A percentile compares a stretch with the other conserved stretches of the same genome.
phyloP scores from a whole-genome alignment of 2,113 vertebrate species.

The Alligator mississippiensis region DNA sequence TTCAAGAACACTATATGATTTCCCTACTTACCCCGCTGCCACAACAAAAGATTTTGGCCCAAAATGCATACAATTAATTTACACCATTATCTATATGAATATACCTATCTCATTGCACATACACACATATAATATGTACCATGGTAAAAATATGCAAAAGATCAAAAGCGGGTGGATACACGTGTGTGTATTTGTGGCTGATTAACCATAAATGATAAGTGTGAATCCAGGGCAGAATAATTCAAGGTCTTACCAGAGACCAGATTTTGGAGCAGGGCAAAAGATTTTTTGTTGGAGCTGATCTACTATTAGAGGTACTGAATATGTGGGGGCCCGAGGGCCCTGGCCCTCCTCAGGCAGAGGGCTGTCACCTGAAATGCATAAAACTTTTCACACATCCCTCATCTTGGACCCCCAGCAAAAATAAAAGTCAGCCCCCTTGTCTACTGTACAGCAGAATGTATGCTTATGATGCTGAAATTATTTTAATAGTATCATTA shows the following conservation, averaged over 20 bases:
- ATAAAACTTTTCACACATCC: too few species aligned
- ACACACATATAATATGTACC: not conserved
- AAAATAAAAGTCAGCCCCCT: too few species aligned
- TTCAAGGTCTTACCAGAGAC: not conserved
- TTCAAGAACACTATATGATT: not conserved
- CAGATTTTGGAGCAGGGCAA: too few species aligned
- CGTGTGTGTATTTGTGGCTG: not conserved
- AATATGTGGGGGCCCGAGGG: too few species aligned
- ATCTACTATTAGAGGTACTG: too few species aligned
- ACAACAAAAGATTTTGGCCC: not conserved
- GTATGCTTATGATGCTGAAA: not conserved
- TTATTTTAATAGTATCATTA: conserved; percentile 33
- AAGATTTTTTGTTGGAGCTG: too few species aligned
- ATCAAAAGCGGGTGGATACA: not conserved
- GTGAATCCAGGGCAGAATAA: conserved; percentile 9
- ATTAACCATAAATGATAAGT: conserved; percentile 25
- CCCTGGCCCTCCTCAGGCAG: too few species aligned
- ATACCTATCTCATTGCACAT: not conserved
- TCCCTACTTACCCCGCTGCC: not conserved
- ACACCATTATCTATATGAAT: not conserved
- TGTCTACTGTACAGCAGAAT: not conserved
- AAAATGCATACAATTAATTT: not conserved
- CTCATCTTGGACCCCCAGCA: too few species aligned
- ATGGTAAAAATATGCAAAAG: not conserved
- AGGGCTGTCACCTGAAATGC: too few species aligned